These are phyloP conservation scores for Drosophila albomicans DNA, from an alignment of 1,140 invertebrate species.

Conservation along the genomic window DNA sequence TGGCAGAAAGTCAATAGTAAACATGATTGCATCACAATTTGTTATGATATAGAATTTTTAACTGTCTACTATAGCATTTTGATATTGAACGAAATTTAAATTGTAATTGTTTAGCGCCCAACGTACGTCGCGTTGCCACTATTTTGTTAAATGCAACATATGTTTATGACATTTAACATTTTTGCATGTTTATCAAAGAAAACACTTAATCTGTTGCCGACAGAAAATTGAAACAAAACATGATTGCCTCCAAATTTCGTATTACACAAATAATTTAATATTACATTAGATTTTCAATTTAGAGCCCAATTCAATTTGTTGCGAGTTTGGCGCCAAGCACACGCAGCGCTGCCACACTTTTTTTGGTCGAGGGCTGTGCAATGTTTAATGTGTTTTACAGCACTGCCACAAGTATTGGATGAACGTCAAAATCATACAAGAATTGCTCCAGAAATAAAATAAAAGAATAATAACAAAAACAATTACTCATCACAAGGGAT, in stretches of 20 bases:
- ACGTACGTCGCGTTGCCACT: too few species aligned
- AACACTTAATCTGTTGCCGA: background rate
- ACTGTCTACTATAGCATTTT: too few species aligned
- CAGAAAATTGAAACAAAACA: background rate
- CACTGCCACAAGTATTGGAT: conserved; percentile 31
- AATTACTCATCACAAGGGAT: conserved; percentile 19
- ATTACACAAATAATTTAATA: conserved; percentile 1
- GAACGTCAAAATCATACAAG: conserved; percentile 26
- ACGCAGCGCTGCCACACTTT: conserved; percentile 21
- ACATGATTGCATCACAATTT: too few species aligned
- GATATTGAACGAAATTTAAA: too few species aligned
- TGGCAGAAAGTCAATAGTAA: too few species aligned
- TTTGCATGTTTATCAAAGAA: background rate
- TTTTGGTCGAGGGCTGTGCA: background rate
- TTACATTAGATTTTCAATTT: background rate
- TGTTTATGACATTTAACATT: background rate
- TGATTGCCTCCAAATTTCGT: background rate
- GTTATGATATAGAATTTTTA: too few species aligned
- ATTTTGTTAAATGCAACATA: too few species aligned
- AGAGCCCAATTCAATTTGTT: conserved; percentile 17
- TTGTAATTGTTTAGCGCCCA: too few species aligned
- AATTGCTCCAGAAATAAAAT: conserved; percentile 19
- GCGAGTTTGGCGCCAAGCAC: conserved; percentile 29
- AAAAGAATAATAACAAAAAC: conserved; percentile 28
- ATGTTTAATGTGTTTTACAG: background rate